A percentile compares a stretch with the other conserved stretches of the same genome.
Conservation (phyloP, 2,888 invertebrate genomes). For the Calameuta filiformis region DNA sequence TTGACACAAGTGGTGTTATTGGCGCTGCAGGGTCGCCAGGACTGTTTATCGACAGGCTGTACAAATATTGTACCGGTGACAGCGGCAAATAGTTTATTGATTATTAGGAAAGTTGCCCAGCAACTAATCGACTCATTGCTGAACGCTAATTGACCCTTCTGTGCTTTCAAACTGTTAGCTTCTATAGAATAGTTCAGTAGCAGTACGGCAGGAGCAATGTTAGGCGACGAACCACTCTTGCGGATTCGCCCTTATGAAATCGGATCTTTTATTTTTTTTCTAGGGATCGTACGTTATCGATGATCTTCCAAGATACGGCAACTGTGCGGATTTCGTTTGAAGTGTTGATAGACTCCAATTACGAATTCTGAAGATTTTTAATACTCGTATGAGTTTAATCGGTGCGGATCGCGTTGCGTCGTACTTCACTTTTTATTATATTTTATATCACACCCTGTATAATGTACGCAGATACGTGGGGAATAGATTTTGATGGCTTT, state of each 20-base stretch:
- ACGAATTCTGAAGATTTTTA: neutral
- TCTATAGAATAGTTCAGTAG: neutral
- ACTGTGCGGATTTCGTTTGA: neutral
- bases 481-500: neutral
- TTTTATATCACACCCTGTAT: neutral
- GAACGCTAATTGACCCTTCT: neutral
- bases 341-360: neutral
- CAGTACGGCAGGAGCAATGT: neutral
- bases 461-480: neutral
- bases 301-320: neutral
- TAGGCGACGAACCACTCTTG: neutral
- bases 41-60: constrained; percentile 57
- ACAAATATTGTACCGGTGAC: constrained; percentile 58
- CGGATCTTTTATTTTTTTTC: neutral
- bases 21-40: constrained; percentile 45
- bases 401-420: neutral
- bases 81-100: constrained; percentile 47
- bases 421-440: neutral
- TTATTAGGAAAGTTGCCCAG: constrained; percentile 43
- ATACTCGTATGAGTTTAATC: neutral
- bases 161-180: neutral
- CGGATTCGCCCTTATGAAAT: neutral
- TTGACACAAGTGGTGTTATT: constrained; percentile 57
- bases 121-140: neutral
- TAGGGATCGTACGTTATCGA: neutral